Evolutionary conservation across 2,113 vertebrate genomes (phyloP), one percentile per base, ranked within the genome.

Genomic region (Meles meles): DNA sequence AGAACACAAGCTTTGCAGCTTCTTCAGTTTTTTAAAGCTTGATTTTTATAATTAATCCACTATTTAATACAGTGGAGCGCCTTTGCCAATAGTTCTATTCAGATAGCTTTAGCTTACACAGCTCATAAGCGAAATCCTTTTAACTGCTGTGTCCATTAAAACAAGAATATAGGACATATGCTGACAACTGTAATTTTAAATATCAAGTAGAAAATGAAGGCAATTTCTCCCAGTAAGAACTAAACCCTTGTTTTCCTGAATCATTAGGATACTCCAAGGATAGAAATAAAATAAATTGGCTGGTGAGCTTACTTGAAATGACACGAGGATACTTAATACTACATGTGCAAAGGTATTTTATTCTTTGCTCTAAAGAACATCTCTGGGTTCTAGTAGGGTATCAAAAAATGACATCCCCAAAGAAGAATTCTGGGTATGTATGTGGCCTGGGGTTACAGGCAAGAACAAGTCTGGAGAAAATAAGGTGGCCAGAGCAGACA

Each of bases 231-330:
- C 23, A 72, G 15, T 82, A 82, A 96, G 71, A 97, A 83, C 44
- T 61, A 96, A 93, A 83, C 8, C 27, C 52, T 94, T 59, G 76
- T 90, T 88, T 91, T 80, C 39, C 57, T 94, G 77, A 93, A 91
- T 67, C 71, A 69, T 69, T 87, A 91, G 49, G 65, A 74, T 90
- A 86, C 27, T 49, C 90, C 72, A 96, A 55, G 61, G 55, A 92
- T 49, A 87, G 37, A 82, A 97, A 94, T 82, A 94, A 96, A 97
- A 89, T 49, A 89, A 85, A 86, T 25, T 59, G 61, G 49, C 31
- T 82, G 27, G 42, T 65, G 88, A n/a, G 15, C 44, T 82, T 69
- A 57, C 80, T 71, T 69, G 74, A 71, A 84, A 79, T 29, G 31
- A 81, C 39, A 65, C 18, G 18, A 71, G 63, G 18, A 21, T 37